Evolutionary conservation across 2,113 vertebrate species (phyloP), one percentile per base, ranked within the genome.

Genomic region (Semnornis frantzii): DNA sequence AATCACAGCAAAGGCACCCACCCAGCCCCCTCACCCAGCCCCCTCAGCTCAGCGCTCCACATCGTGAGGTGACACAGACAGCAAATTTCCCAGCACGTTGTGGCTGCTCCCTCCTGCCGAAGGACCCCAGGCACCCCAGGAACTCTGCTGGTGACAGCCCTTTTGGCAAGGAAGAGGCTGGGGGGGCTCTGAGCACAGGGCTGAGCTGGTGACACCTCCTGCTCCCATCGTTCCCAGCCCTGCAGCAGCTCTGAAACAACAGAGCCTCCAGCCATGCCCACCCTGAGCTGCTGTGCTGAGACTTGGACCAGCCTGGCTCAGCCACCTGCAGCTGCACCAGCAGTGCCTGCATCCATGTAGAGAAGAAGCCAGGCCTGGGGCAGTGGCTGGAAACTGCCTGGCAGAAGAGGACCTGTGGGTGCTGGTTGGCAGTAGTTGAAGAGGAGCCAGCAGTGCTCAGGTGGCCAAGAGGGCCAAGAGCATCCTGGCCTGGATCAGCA

Each of bases 101-200:
- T 2, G 13, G 31, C 63, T 75, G 55, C 39, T 72, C 28, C 77
- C 81, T 62, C 66, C 81, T 52, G 66, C 72, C 0, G 7, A 52
- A 52, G 5, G 80, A 85, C 65, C 65, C 34, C 87, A 0, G 0
- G 80, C 37, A 83, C 65, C 65, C 34, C 87, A 0, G 0, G 80
- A 42, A 90, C 85, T 76, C 6, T 0, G n/a, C 63, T 52, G 58
- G 42, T 1, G 7, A 16, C 0, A 2, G 54, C 55, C 69, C 66
- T 33, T n/a, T 25, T 0, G 1, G 83, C 34, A 30, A 14, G 12
- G 37, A 65, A 23, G 30, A 33, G 54, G 66, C 24, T n/a, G 8
- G 59, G 8, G 54, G 8, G 14, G 27, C 30, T 54, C 54, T 20
- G 70, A n/a, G 79, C n/a, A 69, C 37, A 5, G 80, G 37, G 80